These are phyloP conservation scores for Buceros bicornis DNA, from an alignment of 2,797 vertebrate genomes.

Conservation along the genomic window DNA sequence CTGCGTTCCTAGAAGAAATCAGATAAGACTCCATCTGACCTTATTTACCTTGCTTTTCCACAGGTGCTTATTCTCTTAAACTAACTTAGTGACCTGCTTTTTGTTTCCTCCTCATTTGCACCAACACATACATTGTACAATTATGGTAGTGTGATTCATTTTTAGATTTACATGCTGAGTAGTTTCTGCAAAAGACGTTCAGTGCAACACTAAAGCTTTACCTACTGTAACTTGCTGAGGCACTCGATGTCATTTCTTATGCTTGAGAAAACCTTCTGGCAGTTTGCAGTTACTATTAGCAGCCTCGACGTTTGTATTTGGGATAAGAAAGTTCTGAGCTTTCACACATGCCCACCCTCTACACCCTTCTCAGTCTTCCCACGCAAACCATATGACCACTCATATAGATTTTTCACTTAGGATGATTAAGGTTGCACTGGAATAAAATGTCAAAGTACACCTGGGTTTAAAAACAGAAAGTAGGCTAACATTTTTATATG, in stretches of 20 bases:
- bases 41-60: not conserved
- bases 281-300: constrained; percentile 55
- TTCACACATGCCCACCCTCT: constrained; percentile 52
- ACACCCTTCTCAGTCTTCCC: constrained; percentile 52
- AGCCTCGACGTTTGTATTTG: constrained; percentile 18
- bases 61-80: not conserved
- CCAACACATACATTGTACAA: not conserved
- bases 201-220: not conserved
- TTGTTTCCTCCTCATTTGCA: not conserved
- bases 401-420: constrained; percentile 33
- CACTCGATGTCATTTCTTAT: not conserved
- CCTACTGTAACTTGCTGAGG: not conserved
- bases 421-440: constrained; percentile 10
- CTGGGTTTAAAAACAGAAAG: constrained; percentile 46
- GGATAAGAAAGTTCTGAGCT: constrained; percentile 58
- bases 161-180: not conserved
- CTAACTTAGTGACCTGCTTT: not conserved
- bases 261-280: constrained; percentile 39
- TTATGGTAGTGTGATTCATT: not conserved
- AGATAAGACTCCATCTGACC: not conserved
- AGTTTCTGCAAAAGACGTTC: not conserved
- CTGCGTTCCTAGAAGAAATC: not conserved
- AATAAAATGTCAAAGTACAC: constrained; percentile 35
- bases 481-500: not conserved
- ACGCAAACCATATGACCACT: constrained; percentile 63